Evolutionary conservation across 2,113 vertebrate species (phyloP).

Genomic region (Alexandromys fortis): DNA sequence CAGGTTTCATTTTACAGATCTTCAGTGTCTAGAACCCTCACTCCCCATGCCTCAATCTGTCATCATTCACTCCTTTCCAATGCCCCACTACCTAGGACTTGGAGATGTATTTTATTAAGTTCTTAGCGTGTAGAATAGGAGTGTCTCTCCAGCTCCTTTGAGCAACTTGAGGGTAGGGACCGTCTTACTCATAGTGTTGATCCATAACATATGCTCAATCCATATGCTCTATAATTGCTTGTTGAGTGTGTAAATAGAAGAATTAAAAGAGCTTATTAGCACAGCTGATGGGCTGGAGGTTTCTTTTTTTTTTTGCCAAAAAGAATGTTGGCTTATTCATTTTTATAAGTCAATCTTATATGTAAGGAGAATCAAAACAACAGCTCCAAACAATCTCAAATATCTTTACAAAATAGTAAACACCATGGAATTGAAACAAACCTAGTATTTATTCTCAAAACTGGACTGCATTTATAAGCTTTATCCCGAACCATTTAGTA

Average conservation of each 20-base stretch:
- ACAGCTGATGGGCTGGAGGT: neutral
- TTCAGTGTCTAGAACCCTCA: neutral
- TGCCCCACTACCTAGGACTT: neutral
- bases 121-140: neutral
- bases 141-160: neutral
- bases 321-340: slow-evolving; percentile 87
- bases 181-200: neutral
- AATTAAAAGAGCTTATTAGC: neutral
- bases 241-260: neutral
- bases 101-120: no score
- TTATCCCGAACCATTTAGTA: neutral
- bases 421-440: neutral
- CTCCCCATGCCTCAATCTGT: neutral
- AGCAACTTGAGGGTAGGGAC: neutral
- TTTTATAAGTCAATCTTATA: slow-evolving; percentile 87
- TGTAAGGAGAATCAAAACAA: slow-evolving; percentile 87
- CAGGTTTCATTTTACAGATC: neutral
- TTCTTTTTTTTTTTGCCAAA: slow-evolving; percentile 69
- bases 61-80: neutral
- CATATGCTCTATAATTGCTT: neutral
- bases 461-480: neutral
- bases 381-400: slow-evolving; percentile 86
- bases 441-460: neutral
- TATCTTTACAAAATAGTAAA: slow-evolving; percentile 87
- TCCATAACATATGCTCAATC: neutral